Conservation (phyloP, 2,797 vertebrate species). For the Chrysocyon brachyurus region DNA sequence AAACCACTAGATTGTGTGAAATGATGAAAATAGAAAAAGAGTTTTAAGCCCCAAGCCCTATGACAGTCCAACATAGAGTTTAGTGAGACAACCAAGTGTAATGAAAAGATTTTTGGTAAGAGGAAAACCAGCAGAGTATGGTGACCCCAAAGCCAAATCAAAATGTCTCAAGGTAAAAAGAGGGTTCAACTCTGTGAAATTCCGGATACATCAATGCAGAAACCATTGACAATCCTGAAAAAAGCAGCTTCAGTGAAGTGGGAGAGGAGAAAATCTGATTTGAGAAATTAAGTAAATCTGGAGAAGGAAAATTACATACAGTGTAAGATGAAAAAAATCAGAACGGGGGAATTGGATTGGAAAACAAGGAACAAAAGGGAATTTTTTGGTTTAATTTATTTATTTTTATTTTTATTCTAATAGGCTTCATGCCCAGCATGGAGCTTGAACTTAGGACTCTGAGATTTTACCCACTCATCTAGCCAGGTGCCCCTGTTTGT, state of each 20-base stretch:
- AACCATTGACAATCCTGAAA: neutral
- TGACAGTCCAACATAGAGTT: neutral
- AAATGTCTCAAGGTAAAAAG: neutral
- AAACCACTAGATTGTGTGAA: neutral
- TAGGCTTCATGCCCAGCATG: too few relatives aligned
- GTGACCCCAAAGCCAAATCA: neutral
- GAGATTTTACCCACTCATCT: too few relatives aligned
- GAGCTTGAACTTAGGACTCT: too few relatives aligned
- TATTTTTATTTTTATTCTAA: too few relatives aligned
- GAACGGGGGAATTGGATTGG: too few relatives aligned
- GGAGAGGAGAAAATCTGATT: too few relatives aligned
- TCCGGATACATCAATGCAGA: neutral
- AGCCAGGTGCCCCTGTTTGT: too few relatives aligned
- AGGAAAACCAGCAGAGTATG: neutral
- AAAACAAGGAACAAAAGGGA: neutral
- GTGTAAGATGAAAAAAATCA: neutral
- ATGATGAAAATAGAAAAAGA: neutral
- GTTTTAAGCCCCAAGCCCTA: neutral
- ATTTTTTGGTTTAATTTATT: too few relatives aligned
- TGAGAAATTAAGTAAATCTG: neutral
- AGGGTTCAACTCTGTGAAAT: neutral
- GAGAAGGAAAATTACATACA: neutral
- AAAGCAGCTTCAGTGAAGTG: neutral
- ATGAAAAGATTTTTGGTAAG: neutral
- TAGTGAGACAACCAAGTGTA: neutral